These are phyloP conservation scores for Cheirogaleus medius DNA, from an alignment of 2,113 vertebrate species.

Conservation along the genomic window DNA sequence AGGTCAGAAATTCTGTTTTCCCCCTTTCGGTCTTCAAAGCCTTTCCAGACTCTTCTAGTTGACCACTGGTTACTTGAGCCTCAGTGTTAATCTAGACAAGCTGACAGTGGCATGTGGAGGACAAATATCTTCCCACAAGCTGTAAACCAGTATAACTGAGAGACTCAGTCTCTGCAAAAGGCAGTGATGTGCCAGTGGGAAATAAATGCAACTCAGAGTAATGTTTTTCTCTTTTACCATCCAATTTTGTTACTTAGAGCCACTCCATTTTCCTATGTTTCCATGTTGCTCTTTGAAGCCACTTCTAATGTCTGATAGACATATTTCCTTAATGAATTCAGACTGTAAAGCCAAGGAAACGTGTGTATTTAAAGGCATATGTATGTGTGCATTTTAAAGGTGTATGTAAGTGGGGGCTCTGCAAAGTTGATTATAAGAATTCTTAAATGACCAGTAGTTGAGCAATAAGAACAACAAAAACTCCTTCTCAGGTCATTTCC, in stretches of 20 bases:
- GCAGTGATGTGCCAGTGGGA: not conserved
- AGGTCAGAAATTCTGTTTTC: conserved; percentile 68
- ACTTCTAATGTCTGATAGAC: not conserved
- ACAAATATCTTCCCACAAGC: not conserved
- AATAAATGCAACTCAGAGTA: not conserved
- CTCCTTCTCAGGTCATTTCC: conserved; percentile 55
- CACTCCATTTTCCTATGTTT: not conserved
- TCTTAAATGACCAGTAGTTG: conserved; percentile 6
- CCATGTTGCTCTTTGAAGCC: not conserved
- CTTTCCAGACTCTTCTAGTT: conserved; percentile 46
- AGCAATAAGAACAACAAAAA: not conserved
- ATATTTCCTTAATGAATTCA: conserved; percentile 15
- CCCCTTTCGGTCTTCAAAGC: conserved; percentile 44
- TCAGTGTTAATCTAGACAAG: conserved; percentile 42
- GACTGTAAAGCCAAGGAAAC: not conserved
- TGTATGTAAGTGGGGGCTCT: not conserved
- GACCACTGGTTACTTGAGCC: conserved; percentile 40
- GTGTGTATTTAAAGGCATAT: not conserved
- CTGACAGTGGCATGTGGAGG: not conserved
- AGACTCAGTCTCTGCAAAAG: not conserved
- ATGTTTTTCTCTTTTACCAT: not conserved
- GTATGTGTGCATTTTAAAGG: not conserved
- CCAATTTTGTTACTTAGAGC: not conserved
- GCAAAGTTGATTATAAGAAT: not conserved
- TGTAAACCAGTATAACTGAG: not conserved